phyloP scores from a whole-genome alignment of 2,888 invertebrate species.

The Chrysopilus asiliformis region DNA sequence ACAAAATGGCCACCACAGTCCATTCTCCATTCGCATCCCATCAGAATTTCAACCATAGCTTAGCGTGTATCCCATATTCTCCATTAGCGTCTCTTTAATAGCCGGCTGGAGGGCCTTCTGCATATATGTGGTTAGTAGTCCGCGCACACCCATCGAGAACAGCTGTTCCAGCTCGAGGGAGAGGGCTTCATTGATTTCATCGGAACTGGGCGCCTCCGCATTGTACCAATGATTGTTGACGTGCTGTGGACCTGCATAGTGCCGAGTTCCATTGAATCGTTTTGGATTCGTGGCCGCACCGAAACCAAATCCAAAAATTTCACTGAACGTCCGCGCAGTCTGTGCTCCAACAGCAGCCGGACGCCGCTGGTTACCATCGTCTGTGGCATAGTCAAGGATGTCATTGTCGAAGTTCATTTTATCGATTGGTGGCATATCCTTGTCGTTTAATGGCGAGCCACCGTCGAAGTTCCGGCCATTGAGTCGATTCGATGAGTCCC shows the following conservation, averaged over 20 bases:
- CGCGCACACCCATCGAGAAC: slow-evolving; percentile 69
- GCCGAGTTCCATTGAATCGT: neutral
- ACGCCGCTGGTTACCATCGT: neutral
- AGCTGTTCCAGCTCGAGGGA: slow-evolving; percentile 74
- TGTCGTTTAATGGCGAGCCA: neutral
- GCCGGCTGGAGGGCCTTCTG: slow-evolving; percentile 72
- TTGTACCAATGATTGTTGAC: slow-evolving; percentile 5
- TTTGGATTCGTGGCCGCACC: neutral
- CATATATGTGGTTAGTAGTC: slow-evolving; percentile 68
- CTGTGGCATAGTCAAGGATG: slow-evolving; percentile 17
- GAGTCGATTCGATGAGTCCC: slow-evolving; percentile 8
- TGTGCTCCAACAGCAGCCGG: neutral
- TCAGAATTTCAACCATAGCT: slow-evolving; percentile 73
- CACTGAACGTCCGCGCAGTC: slow-evolving; percentile 1
- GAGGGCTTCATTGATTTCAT: slow-evolving; percentile 48
- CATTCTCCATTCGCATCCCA: too few species aligned
- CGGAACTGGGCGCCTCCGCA: slow-evolving; percentile 22
- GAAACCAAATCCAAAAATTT: neutral
- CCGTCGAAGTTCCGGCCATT: slow-evolving; percentile 16
- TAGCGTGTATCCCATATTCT: slow-evolving; percentile 75
- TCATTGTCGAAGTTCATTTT: slow-evolving; percentile 20
- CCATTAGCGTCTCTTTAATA: slow-evolving; percentile 74
- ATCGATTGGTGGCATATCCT: neutral
- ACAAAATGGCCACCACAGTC: too few species aligned
- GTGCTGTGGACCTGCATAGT: neutral